Percentiles rank a stretch among this genome's conserved stretches.
phyloP scores from a whole-genome alignment of 2,113 vertebrate genomes.

The Syrmaticus mikado region DNA sequence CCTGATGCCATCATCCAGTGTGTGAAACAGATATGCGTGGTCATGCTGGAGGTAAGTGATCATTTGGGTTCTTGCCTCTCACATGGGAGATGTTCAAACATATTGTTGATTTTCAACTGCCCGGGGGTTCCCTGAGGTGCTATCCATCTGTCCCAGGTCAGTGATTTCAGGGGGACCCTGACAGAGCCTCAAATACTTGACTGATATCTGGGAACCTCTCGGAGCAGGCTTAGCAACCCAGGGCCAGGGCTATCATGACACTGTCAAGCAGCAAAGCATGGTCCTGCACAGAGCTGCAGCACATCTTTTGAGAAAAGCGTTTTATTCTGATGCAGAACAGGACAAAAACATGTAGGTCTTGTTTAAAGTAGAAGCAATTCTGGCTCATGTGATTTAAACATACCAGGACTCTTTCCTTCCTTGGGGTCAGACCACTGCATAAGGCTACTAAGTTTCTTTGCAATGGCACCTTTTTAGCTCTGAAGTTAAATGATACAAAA shows the following conservation, averaged over 20 bases:
- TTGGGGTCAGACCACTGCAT: not conserved
- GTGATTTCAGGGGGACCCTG: not conserved
- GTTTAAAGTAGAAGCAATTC: not conserved
- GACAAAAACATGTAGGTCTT: not conserved
- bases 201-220: not conserved
- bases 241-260: not conserved
- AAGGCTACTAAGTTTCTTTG: not conserved
- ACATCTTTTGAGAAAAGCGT: not conserved
- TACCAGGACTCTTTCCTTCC: not conserved
- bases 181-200: not conserved
- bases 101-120: accelerated
- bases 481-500: not conserved
- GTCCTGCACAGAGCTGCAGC: not conserved
- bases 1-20: constrained; percentile 93
- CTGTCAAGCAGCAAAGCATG: not conserved
- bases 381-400: not conserved
- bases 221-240: not conserved
- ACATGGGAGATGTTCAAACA: not conserved
- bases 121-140: not conserved
- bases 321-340: not conserved
- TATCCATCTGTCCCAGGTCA: accelerated
- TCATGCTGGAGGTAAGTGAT: constrained; percentile 89
- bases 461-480: not conserved
- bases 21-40: constrained; percentile 92
- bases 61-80: accelerated